Base-by-base conservation (phyloP, 30 jellyfish, hydroid and myxozoan genomes). In the Aurelia aurita complex sp. Pacific region DNA sequence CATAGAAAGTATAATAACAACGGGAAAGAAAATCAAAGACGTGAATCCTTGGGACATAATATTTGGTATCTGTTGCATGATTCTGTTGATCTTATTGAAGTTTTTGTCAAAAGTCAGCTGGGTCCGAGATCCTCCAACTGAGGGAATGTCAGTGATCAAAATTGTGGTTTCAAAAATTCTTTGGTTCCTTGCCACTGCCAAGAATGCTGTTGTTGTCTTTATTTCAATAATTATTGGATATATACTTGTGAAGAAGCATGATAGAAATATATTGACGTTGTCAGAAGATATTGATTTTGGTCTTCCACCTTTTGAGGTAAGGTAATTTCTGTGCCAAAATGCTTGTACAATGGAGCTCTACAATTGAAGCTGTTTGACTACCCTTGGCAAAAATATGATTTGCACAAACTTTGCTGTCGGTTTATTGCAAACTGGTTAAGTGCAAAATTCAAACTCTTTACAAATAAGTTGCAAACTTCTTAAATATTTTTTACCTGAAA, bases 31-130 rank as follows among this genome's bases (percentile, higher is more conserved):
- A 51, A 89, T 95, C 19, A 73, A 53, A 18, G 83, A 73, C 2
- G 88, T 96, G 77, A 94, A 89, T 42, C 83, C 86, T 4, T 84
- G 94, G 87, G 98, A 94, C 67, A 60, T 94, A 14, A 16, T 84
- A 29, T 88, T 81, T 67, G 96, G 98, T 3, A 36, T 73, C n/a
- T 33, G 67, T 14, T 88, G 97, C 80, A 76, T 92, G 78, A 59
- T 88, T 1, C 32, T 92, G 23, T 83, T 88, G 78, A 15, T 88
- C 74, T 64, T 87, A 53, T 16, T 91, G 88, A 74, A 90, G 54
- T 71, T 35, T 2, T 46, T 91, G 53, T 19, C 88, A 52, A 86
- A 82, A 53, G n/a, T 86, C 68, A 57, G 67, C 15, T 74, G 82
- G 77, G 18, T 87, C 33, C 67, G 67, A 51, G 67, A 59, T 19